Conservation (phyloP, 2,888 invertebrate genomes). For the Ichneumon xanthorius region DNA sequence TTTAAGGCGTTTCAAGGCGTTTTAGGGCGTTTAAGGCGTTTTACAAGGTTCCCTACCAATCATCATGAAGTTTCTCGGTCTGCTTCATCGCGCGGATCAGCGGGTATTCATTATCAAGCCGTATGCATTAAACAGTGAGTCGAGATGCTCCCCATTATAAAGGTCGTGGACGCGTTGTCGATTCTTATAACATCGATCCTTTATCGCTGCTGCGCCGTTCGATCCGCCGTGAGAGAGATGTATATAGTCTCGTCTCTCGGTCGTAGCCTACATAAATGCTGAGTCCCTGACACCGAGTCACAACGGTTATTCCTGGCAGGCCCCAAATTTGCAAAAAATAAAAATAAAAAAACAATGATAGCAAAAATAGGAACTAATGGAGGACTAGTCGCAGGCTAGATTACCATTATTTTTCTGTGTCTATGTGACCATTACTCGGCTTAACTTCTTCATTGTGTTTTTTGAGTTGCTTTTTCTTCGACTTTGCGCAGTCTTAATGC, state of each 20-base stretch:
- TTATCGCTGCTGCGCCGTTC: background rate
- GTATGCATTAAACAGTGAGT: constrained; percentile 18
- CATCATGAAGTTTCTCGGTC: background rate
- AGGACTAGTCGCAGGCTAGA: background rate
- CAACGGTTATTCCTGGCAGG: background rate
- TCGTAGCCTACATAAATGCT: constrained; percentile 21
- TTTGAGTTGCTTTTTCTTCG: background rate
- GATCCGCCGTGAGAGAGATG: background rate
- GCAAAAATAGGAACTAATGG: background rate
- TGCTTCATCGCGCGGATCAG: constrained; percentile 4
- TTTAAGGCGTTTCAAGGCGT: no score
- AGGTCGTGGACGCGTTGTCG: constrained; percentile 47
- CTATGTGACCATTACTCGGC: background rate
- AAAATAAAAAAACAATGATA: background rate
- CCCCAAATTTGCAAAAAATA: background rate
- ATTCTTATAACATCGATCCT: constrained; percentile 43
- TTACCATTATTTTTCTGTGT: background rate
- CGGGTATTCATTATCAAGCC: background rate
- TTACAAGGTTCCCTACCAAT: background rate
- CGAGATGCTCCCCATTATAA: constrained; percentile 41
- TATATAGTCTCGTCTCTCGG: constrained; percentile 10
- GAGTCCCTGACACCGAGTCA: background rate
- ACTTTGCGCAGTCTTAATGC: background rate
- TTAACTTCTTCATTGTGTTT: background rate
- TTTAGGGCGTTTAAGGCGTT: no score